A percentile compares a stretch with the other conserved stretches of the same genome.
Evolutionary conservation across 2,888 invertebrate genomes (phyloP).

Genomic region (Mystacides longicornis): DNA sequence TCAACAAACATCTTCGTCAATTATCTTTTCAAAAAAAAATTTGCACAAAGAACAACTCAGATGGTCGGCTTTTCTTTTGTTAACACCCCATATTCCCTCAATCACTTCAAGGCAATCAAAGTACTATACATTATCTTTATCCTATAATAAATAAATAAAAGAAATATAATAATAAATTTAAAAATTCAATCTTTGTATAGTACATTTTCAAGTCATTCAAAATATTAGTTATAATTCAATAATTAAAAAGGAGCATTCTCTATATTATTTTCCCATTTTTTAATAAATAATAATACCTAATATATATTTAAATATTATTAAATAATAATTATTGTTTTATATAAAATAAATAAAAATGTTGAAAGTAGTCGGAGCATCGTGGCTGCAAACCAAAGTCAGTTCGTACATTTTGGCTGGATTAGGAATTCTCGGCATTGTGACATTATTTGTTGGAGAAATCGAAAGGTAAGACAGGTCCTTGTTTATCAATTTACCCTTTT

Average conservation of each 20-base stretch:
- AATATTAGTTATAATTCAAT: neutral
- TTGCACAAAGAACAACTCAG: slow-evolving; percentile 32
- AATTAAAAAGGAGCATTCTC: neutral
- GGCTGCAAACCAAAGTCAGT: slow-evolving; percentile 68
- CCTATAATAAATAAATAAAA: slow-evolving; percentile 30
- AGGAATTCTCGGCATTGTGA: slow-evolving; percentile 58
- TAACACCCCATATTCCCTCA: slow-evolving; percentile 43
- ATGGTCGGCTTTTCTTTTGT: slow-evolving; percentile 43
- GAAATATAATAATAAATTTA: neutral
- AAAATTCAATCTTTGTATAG: slow-evolving; percentile 1
- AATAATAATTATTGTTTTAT: neutral
- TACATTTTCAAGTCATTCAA: neutral
- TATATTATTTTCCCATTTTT: neutral
- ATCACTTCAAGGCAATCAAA: slow-evolving; percentile 53
- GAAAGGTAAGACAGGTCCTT: slow-evolving; percentile 58
- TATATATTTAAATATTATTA: slow-evolving; percentile 8
- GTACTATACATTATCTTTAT: slow-evolving; percentile 47
- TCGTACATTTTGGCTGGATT: slow-evolving; percentile 63
- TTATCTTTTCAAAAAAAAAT: neutral
- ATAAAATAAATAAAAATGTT: slow-evolving; percentile 47
- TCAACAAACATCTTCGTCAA: neutral
- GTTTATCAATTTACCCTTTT: too few relatives aligned
- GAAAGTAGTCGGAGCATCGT: slow-evolving; percentile 73
- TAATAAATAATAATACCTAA: slow-evolving; percentile 3
- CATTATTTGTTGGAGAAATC: slow-evolving; percentile 62